phyloP scores from a whole-genome alignment of 2,888 invertebrate species.

The Drosophila seclusa region DNA sequence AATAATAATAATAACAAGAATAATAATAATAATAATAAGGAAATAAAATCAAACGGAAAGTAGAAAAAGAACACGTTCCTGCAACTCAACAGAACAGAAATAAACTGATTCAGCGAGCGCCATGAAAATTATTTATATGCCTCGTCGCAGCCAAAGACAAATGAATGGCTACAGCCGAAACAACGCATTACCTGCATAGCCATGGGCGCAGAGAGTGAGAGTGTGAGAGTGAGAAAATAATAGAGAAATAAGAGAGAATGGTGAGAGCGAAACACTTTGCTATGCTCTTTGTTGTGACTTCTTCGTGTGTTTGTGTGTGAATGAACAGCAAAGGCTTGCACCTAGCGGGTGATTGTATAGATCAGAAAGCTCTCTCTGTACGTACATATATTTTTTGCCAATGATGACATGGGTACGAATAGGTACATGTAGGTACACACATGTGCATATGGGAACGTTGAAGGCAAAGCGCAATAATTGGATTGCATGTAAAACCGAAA shows the following conservation, averaged over 20 bases:
- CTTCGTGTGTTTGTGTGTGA: background rate
- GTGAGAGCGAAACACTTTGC: constrained; percentile 17
- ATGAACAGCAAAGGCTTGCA: constrained; percentile 19
- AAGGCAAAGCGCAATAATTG: constrained; percentile 45
- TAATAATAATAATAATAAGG: constrained; percentile 83
- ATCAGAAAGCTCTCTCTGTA: constrained; percentile 29
- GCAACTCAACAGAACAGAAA: constrained; percentile 85
- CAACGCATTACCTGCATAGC: constrained; percentile 18
- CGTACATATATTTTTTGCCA: background rate
- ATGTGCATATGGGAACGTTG: background rate
- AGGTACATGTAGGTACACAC: constrained; percentile 1
- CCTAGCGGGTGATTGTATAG: constrained; percentile 42
- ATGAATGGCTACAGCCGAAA: constrained; percentile 21
- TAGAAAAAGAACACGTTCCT: constrained; percentile 84
- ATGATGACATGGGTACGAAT: background rate
- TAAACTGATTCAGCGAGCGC: constrained; percentile 82
- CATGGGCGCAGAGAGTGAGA: constrained; percentile 1
- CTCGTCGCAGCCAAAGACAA: constrained; percentile 42
- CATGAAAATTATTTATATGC: constrained; percentile 77
- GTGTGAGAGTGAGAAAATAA: background rate
- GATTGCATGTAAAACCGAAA: constrained; percentile 35
- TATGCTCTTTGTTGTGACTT: constrained; percentile 22
- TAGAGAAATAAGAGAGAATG: background rate
- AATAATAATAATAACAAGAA: constrained; percentile 71
- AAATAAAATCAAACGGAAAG: constrained; percentile 84